Evolutionary conservation across 2,888 invertebrate species (phyloP), one percentile per base, ranked within the genome.

Genomic region (Lordiphosa fenestrarum): DNA sequence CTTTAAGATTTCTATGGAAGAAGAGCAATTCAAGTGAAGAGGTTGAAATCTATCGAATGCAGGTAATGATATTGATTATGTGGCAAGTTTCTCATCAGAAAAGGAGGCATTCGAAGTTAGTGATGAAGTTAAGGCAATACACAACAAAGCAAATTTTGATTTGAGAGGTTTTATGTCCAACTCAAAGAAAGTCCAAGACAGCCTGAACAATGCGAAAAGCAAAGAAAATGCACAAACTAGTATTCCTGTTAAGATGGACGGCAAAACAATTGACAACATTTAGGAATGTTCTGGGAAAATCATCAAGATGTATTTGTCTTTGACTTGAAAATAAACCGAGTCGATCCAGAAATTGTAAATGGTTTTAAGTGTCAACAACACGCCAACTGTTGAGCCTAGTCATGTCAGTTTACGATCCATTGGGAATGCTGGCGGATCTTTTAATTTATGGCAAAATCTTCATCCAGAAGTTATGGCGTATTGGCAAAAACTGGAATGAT

Each of bases 301-400:
- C 9, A 23, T 4, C 30, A 13, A n/a, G 55, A 56, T 12, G 6
- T 13, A 3, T 56, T 56, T 46, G 30, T 53, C 10, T 56, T 61
- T 21, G 21, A 35, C n/a, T 35, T n/a, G 10, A 35, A 35, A 35
- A 35, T 35, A 10, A 35, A 35, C n/a, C 4, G 35, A 9, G 35
- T 35, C 2, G 6, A 35, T n/a, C 35, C 9, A 35, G n/a, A n/a
- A 2, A 35, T 35, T 3, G 10, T 35, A 3, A 39, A 39, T 9
- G 39, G 15, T 3, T 3, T 5, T 13, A 39, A 39, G 6, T 15
- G 21, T 10, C 39, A 13, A 40, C 15, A 40, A 40, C 19, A 19
- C 5, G 39, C 7, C 15, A 39, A 12, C 6, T 39, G 5, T 19
- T 39, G 6, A 39, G 39, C 15, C 2, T 15, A 4, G 15, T 39